These are phyloP conservation scores for Ciona savignyi DNA, from an alignment of 23 tunicate genomes.

Conservation along the genomic window DNA sequence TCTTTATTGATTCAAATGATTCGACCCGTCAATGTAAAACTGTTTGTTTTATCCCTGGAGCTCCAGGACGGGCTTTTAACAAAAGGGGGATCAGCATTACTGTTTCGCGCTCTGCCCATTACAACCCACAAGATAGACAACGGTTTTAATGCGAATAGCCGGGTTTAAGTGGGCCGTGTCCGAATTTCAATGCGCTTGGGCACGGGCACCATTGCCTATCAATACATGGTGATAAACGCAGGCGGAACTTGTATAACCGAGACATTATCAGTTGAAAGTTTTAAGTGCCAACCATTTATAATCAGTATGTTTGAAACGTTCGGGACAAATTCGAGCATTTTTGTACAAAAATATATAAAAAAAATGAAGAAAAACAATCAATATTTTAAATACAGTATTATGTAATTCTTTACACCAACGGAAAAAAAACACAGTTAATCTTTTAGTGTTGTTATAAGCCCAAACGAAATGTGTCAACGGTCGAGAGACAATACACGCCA, in stretches of 20 bases:
- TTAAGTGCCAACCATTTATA: too few species aligned
- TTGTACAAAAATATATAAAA: too few species aligned
- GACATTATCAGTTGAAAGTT: too few species aligned
- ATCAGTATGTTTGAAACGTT: too few species aligned
- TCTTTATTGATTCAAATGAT: neutral
- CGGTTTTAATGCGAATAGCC: neutral
- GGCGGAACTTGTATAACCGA: too few species aligned
- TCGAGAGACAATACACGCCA: neutral
- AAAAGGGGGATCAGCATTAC: neutral
- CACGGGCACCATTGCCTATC: too few species aligned
- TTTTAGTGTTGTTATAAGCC: neutral
- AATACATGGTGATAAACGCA: too few species aligned
- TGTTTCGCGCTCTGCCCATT: neutral
- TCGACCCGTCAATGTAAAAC: neutral
- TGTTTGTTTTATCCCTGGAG: neutral
- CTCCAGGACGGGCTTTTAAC: neutral
- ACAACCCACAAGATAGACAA: neutral
- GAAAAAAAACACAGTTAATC: too few species aligned
- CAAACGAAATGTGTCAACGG: slow-evolving; percentile 11
- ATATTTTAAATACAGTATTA: too few species aligned
- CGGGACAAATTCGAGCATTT: too few species aligned
- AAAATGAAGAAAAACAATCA: too few species aligned
- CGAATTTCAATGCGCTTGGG: neutral
- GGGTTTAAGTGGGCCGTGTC: neutral
- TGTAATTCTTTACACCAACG: too few species aligned